A percentile compares a stretch with the other conserved stretches of the same genome.
Evolutionary conservation across 2,888 invertebrate species (phyloP).

Genomic region (Frankliniella fusca): DNA sequence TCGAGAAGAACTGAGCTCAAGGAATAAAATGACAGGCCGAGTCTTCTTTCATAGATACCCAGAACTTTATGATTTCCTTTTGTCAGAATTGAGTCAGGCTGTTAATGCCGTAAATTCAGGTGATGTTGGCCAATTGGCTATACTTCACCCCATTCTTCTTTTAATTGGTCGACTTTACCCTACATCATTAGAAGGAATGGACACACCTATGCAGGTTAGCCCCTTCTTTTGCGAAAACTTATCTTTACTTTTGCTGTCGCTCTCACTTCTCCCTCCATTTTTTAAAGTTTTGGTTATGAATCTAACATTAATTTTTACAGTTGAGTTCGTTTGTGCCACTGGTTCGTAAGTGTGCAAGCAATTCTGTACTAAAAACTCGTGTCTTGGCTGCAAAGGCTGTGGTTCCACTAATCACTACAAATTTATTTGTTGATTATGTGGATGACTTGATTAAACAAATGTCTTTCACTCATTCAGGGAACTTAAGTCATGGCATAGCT

Average conservation of each 20-base stretch:
- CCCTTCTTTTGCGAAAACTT: conserved; percentile 25
- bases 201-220: conserved; percentile 61
- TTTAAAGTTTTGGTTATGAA: conserved; percentile 22
- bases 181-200: conserved; percentile 65
- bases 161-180: conserved; percentile 75
- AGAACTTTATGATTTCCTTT: conserved; percentile 57
- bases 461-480: conserved; percentile 47
- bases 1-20: conserved; percentile 55
- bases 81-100: conserved; percentile 48
- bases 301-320: conserved; percentile 47
- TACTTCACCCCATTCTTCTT: conserved; percentile 70
- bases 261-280: background rate
- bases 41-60: conserved; percentile 75
- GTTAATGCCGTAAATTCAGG: conserved; percentile 33
- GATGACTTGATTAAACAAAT: conserved; percentile 45
- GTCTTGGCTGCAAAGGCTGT: conserved; percentile 68
- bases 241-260: background rate
- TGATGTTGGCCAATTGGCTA: conserved; percentile 34
- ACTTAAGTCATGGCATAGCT: conserved; percentile 62
- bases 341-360: conserved; percentile 60
- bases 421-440: conserved; percentile 43
- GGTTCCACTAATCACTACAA: conserved; percentile 55
- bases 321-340: conserved; percentile 62
- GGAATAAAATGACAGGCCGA: conserved; percentile 69
- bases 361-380: conserved; percentile 64